phyloP scores from a whole-genome alignment of 1,140 invertebrate species.

The Ips typographus region DNA sequence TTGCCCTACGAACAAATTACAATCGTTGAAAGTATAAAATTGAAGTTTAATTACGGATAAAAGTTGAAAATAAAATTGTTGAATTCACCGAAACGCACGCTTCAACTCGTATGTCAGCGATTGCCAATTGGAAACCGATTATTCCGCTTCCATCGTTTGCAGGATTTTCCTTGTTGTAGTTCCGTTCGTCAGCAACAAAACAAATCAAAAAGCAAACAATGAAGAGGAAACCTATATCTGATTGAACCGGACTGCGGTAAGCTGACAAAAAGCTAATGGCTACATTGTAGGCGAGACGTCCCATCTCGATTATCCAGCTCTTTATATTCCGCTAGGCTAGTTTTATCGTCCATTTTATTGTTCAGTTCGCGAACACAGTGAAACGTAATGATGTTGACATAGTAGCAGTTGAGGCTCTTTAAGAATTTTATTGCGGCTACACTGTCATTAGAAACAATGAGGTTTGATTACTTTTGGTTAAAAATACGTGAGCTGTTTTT shows the following conservation, averaged over 20 bases:
- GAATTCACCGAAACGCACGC: too few relatives aligned
- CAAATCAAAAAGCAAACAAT: neutral
- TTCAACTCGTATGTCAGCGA: too few relatives aligned
- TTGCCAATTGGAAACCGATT: too few relatives aligned
- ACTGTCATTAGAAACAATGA: too few relatives aligned
- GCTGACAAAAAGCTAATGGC: conserved; percentile 4
- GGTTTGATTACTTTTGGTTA: too few relatives aligned
- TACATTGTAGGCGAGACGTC: neutral
- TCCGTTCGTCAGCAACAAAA: neutral
- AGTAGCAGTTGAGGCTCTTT: neutral
- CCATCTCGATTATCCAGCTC: neutral
- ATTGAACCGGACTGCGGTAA: neutral
- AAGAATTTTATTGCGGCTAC: neutral
- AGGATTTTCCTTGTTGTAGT: too few relatives aligned
- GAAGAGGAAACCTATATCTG: conserved; percentile 4
- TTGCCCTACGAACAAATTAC: too few relatives aligned
- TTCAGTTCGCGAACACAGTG: neutral
- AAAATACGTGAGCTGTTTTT: too few relatives aligned
- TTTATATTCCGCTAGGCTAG: neutral
- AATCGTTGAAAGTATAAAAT: too few relatives aligned
- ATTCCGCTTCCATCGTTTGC: too few relatives aligned
- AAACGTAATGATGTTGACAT: neutral
- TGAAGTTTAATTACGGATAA: too few relatives aligned
- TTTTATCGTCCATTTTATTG: conserved; percentile 6
- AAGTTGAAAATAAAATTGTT: too few relatives aligned